Evolutionary conservation across 1,140 invertebrate species (phyloP).

Genomic region (Neodiprion fabricii): DNA sequence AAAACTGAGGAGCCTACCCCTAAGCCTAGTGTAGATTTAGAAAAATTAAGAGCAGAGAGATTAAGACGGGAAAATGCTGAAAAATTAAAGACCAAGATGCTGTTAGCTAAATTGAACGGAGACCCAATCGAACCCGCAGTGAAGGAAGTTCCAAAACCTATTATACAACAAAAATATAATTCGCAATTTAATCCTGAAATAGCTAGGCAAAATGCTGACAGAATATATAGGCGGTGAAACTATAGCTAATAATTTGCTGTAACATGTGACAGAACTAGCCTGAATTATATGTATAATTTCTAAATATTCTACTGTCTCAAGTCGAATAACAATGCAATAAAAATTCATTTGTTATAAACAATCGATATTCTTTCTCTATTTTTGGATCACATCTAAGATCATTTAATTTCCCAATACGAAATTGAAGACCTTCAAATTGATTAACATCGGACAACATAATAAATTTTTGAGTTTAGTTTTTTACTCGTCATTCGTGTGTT

Average conservation of each 20-base stretch:
- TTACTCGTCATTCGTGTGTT: too few relatives aligned
- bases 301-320: too few relatives aligned
- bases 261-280: too few relatives aligned
- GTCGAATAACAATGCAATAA: too few relatives aligned
- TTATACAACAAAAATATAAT: constrained; percentile 81
- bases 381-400: too few relatives aligned
- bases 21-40: constrained; percentile 64
- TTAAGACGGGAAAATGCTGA: constrained; percentile 82
- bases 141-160: constrained; percentile 39
- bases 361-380: too few relatives aligned
- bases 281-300: too few relatives aligned
- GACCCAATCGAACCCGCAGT: constrained; percentile 44
- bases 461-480: too few relatives aligned
- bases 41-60: constrained; percentile 80
- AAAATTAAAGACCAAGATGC: constrained; percentile 70
- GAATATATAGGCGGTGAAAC: constrained; percentile 26
- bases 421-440: too few relatives aligned
- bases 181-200: constrained; percentile 92
- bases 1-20: constrained; percentile 40
- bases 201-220: constrained; percentile 78
- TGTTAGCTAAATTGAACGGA: constrained; percentile 73
- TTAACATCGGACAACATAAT: too few relatives aligned
- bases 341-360: too few relatives aligned
- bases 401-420: too few relatives aligned
- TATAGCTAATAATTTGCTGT: neutral